Evolutionary conservation across 2,113 vertebrate genomes (phyloP).

Genomic region (Rhombomys opimus): DNA sequence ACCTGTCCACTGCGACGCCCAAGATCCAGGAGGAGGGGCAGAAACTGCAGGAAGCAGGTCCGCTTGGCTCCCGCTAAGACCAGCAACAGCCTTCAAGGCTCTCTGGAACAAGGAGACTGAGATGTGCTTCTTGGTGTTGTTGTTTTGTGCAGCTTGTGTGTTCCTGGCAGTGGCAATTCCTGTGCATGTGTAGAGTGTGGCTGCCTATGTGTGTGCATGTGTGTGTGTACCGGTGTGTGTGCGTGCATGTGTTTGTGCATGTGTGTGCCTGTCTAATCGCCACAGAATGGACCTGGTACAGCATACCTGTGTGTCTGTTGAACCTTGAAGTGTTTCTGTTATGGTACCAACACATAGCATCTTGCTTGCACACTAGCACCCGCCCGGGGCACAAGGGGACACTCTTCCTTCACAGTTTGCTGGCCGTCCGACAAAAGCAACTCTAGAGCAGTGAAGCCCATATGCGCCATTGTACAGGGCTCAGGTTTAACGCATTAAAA

Average conservation of each 20-base stretch:
- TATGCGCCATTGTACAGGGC: rapidly evolving
- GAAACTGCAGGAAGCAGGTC: not conserved
- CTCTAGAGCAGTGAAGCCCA: not conserved
- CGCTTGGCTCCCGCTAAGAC: not conserved
- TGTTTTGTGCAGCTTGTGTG: not conserved
- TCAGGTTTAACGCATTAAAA: not conserved
- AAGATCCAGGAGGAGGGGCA: not conserved
- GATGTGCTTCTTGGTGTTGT: not conserved
- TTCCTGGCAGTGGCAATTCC: not conserved
- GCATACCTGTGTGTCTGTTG: rapidly evolving
- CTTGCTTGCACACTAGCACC: rapidly evolving
- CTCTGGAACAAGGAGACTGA: not conserved
- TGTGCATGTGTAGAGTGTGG: too few species aligned
- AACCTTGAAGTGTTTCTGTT: not conserved
- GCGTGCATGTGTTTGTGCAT: too few species aligned
- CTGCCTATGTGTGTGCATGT: not conserved
- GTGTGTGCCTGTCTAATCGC: not conserved
- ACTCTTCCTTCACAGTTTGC: not conserved
- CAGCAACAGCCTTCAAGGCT: not conserved
- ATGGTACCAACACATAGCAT: not conserved
- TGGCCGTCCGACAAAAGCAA: not conserved
- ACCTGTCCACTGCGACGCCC: not conserved
- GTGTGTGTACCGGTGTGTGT: not conserved
- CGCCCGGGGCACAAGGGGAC: too few species aligned
- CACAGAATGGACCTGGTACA: rapidly evolving